Evolutionary conservation across 2,113 vertebrate species (phyloP).

Genomic region (Cacatua alba): DNA sequence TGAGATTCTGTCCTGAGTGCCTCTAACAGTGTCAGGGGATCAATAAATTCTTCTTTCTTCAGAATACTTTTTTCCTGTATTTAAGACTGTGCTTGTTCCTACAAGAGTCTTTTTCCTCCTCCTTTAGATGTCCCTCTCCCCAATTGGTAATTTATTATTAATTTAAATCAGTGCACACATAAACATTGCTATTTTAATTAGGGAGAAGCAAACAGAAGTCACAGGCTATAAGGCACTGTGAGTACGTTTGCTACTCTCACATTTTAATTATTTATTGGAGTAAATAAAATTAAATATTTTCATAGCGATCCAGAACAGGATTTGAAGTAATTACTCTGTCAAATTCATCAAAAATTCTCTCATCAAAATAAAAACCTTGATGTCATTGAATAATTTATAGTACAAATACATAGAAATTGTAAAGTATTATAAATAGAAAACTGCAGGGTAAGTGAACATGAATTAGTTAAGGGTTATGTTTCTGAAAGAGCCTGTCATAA

Average conservation of each 20-base stretch:
- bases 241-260: slow-evolving; percentile 64
- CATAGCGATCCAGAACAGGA: slow-evolving; percentile 80
- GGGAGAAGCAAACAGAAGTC: slow-evolving; percentile 79
- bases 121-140: slow-evolving; percentile 19
- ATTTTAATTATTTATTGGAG: slow-evolving; percentile 86
- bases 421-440: slow-evolving; percentile 84
- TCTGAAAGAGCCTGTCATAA: slow-evolving; percentile 81
- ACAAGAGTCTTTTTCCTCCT: neutral
- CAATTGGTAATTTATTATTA: slow-evolving; percentile 75
- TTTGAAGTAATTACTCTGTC: slow-evolving; percentile 88
- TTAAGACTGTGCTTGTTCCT: neutral
- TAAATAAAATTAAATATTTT: slow-evolving; percentile 90
- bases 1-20: neutral
- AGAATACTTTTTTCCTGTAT: neutral
- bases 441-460: slow-evolving; percentile 84
- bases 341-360: slow-evolving; percentile 86
- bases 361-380: slow-evolving; percentile 87
- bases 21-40: neutral
- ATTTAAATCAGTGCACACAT: slow-evolving; percentile 65
- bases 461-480: slow-evolving; percentile 83
- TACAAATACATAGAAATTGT: slow-evolving; percentile 84
- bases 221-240: slow-evolving; percentile 72
- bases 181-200: slow-evolving; percentile 84
- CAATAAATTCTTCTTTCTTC: slow-evolving; percentile 8
- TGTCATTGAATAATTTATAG: slow-evolving; percentile 86